These are phyloP conservation scores for Drosophila tripunctata DNA, from an alignment of 2,888 invertebrate genomes.

Conservation along the genomic window DNA sequence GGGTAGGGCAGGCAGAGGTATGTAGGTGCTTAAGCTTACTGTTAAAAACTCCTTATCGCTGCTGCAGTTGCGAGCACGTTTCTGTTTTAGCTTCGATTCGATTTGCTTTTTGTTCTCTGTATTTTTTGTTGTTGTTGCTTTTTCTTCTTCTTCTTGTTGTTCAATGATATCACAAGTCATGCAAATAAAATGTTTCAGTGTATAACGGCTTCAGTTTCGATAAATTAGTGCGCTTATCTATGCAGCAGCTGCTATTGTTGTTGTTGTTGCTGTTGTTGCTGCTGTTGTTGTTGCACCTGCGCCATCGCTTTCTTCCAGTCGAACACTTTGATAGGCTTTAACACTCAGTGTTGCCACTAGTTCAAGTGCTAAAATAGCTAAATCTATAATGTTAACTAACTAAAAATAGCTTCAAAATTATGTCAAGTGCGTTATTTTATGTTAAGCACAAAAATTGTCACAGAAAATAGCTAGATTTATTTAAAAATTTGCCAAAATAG, in stretches of 20 bases:
- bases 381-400: neutral
- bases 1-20: neutral
- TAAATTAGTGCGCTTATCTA: constrained; percentile 73
- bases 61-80: constrained; percentile 20
- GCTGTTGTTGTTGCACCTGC: constrained; percentile 67
- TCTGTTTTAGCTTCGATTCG: constrained; percentile 17
- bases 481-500: neutral
- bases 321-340: constrained; percentile 36
- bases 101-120: constrained; percentile 25
- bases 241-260: constrained; percentile 59
- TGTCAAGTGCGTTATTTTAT: neutral
- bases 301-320: constrained; percentile 53
- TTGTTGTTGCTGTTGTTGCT: constrained; percentile 48
- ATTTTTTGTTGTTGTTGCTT: constrained; percentile 3
- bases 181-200: constrained; percentile 35
- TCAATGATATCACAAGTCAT: constrained; percentile 47
- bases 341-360: neutral
- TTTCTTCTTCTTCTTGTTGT: neutral
- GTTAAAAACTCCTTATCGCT: constrained; percentile 26
- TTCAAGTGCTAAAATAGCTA: neutral
- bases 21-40: neutral
- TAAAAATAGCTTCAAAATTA: neutral
- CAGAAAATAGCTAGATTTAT: too few relatives aligned
- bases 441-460: too few relatives aligned
- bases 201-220: constrained; percentile 48